Evolutionary conservation across 1,140 invertebrate genomes (phyloP), one percentile per base, ranked within the genome.

Genomic region (Panagrolaimus sp.): DNA sequence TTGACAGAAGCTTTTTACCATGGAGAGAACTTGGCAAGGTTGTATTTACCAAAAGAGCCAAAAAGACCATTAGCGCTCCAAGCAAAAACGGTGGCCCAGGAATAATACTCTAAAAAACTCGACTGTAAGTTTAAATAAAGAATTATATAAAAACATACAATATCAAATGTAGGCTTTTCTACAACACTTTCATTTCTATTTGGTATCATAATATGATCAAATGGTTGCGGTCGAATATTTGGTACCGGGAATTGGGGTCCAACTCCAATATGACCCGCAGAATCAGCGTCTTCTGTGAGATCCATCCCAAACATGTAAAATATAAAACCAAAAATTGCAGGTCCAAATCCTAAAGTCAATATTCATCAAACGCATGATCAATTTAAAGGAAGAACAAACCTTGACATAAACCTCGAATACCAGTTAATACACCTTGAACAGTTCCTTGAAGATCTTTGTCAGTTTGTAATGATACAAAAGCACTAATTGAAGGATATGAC

Each of bases 51-150:
- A 95, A 85, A 78, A 97, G 87, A 43, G 96, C 96, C 84, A 93
- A 90, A 73, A 98, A 90, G 65, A 97, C 96, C 83, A 98, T 88
- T 80, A 98, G 87, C 65, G 95, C 92, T 68, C 96, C 96, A 86
- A 98, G 94, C 43, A 97, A 91, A 87, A 98, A 99, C n/a, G 96
- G 95, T 62, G 96, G 96, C n/a, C 96, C 96, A 58, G 95, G 95
- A 76, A 98, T 89, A 76, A 96, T 85, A 85, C 91, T 87, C 86
- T 87, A 73, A 78, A 84, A 55, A 47, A 62, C 63, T 21, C 67
- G 0, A 14, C 8, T n/a, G 10, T 67, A 21, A 65, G 38, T 28
- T 55, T 45, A 14, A 73, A 63, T n/a, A n/a, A 47, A 17, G 24
- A 17, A 47, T 65, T 58, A 65, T 45, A 63, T 9, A 24, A 17